Evolutionary conservation across 2,797 vertebrate genomes (phyloP), one percentile per base, ranked within the genome.

Genomic region (Anguilla pacifica): DNA sequence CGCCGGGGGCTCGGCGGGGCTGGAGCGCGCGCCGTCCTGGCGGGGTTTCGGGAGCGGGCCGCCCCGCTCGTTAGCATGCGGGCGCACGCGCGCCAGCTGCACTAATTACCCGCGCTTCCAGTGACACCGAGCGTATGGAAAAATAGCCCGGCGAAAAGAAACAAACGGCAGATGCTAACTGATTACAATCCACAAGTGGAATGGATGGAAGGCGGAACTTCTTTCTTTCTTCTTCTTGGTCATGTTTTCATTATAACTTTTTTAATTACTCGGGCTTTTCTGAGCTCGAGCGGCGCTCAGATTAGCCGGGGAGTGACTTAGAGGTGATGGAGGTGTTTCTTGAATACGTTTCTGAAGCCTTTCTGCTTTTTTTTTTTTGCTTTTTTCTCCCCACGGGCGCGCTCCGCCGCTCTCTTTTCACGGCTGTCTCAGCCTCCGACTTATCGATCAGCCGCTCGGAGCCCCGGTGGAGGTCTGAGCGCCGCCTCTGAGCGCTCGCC

Each of bases 111-210:
- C n/a, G 77, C 10, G 2, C n/a, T 81, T 81, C 39, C 17, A 25
- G 31, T 5, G 28, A 83, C 51, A 31, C 22, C 2, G 25, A 83
- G 49, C 49, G 6, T 43, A 74, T 0, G 22, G 5, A n/a, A 67
- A 61, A 61, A 61, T 0, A 59, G 3, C 57, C 17, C 61, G 5
- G 1, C 59, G 35, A 35, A 35, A 57, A 74, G 39, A 35, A 74
- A 74, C 17, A 51, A n/a, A 55, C n/a, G 53, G 10, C 53, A 51
- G 82, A 55, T 57, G 53, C 25, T 57, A 57, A 28, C 53, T 31
- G 82, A 83, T 83, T 83, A 83, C 13, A 83, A 28, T 83, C 28
- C 43, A 83, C 82, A 17, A 28, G 49, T 31, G 49, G 82, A 83
- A n/a, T 17, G 82, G 53, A 0, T 11, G 82, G 17, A 83, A 10